A percentile compares a stretch with the other conserved stretches of the same genome.
Evolutionary conservation across 37 sponge, comb jelly and placozoan genomes (phyloP).

Genomic region (Spongilla lacustris): DNA sequence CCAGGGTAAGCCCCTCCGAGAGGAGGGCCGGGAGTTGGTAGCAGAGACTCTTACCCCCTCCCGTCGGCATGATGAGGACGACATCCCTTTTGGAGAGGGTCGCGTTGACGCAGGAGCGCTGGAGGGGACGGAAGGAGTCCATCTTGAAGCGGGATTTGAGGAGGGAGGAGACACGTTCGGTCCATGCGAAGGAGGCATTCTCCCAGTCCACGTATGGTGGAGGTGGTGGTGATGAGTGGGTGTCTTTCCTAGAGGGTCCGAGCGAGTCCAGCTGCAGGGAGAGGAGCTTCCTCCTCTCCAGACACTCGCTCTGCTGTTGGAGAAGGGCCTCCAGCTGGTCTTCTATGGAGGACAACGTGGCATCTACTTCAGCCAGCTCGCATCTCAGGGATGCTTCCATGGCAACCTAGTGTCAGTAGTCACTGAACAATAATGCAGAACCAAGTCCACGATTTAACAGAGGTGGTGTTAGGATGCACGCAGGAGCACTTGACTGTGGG

Average conservation of each 20-base stretch:
- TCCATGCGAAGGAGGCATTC: slow-evolving; percentile 64
- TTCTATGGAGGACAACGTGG: slow-evolving; percentile 3
- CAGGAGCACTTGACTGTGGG: too few species aligned
- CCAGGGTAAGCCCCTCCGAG: slow-evolving; percentile 80
- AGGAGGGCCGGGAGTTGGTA: slow-evolving; percentile 92
- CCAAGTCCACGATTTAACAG: too few species aligned
- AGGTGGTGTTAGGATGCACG: too few species aligned
- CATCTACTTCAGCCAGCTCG: slow-evolving; percentile 5
- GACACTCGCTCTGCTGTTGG: slow-evolving; percentile 37
- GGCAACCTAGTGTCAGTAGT: too few species aligned
- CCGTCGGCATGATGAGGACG: slow-evolving; percentile 97
- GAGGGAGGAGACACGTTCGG: slow-evolving; percentile 8
- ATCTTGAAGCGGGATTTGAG: slow-evolving; percentile 58
- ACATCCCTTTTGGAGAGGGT: slow-evolving; percentile 76
- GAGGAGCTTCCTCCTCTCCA: slow-evolving; percentile 35
- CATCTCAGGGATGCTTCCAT: neutral
- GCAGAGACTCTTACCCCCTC: slow-evolving; percentile 97
- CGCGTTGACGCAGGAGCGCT: slow-evolving; percentile 77
- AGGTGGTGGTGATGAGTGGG: neutral
- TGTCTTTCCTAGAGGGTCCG: too few species aligned
- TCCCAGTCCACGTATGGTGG: slow-evolving; percentile 39
- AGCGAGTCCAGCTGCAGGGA: slow-evolving; percentile 27
- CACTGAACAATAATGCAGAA: too few species aligned
- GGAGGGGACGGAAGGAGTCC: slow-evolving; percentile 77
- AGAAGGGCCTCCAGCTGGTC: slow-evolving; percentile 13